Conservation (phyloP, 1,140 invertebrate genomes). For the Micrasema longulum region DNA sequence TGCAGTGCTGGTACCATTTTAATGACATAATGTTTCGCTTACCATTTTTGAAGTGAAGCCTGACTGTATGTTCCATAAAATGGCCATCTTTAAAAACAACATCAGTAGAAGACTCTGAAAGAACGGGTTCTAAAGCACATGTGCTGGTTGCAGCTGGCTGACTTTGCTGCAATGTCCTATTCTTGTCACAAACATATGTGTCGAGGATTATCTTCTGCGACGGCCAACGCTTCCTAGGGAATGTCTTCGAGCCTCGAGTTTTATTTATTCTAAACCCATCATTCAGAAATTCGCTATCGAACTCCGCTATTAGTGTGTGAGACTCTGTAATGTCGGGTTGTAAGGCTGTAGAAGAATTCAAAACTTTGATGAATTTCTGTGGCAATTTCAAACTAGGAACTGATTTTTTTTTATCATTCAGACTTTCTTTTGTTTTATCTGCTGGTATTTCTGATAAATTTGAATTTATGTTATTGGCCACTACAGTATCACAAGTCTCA, state of each 20-base stretch:
- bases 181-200: slow-evolving; percentile 48
- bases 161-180: slow-evolving; percentile 19
- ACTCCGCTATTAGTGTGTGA: slow-evolving; percentile 9
- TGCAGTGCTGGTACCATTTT: no score
- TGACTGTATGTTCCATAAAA: neutral
- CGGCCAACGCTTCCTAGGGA: slow-evolving; percentile 31
- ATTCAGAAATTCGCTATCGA: slow-evolving; percentile 22
- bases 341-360: no score
- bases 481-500: no score
- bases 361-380: no score
- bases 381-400: neutral
- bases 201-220: slow-evolving; percentile 48
- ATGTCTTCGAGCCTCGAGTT: slow-evolving; percentile 21
- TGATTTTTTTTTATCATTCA: neutral
- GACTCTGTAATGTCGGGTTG: slow-evolving; percentile 20
- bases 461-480: no score
- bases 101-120: neutral
- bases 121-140: neutral
- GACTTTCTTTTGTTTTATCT: no score
- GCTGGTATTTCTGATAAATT: no score
- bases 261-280: slow-evolving; percentile 10
- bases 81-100: neutral
- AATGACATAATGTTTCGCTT: no score
- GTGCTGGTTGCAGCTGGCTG: neutral
- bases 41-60: slow-evolving; percentile 2